These are phyloP conservation scores for Acrocephalus arundinaceus DNA, from an alignment of 2,113 vertebrate species.

Conservation along the genomic window DNA sequence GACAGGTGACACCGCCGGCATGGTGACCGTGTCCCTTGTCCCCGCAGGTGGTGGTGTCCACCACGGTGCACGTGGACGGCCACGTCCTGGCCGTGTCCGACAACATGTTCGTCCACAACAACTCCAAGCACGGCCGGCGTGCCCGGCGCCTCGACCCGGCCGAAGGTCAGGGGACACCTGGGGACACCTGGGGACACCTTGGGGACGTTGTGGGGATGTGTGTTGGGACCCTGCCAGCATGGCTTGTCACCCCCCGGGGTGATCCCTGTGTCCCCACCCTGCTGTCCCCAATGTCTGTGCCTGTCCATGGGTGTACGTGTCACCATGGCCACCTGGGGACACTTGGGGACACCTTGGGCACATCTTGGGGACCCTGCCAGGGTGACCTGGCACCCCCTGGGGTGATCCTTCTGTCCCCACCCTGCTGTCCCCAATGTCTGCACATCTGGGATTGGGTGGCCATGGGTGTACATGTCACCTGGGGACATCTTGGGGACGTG, in stretches of 20 bases:
- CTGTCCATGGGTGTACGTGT: no score
- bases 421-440: no score
- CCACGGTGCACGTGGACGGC: constrained; percentile 92
- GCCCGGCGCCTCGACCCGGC: constrained; percentile 91
- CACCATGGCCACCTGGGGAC: no score
- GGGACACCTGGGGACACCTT: no score
- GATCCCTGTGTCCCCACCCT: background rate
- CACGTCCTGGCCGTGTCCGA: constrained; percentile 92
- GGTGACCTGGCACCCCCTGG: no score
- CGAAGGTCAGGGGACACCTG: constrained; percentile 79
- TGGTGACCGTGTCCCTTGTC: background rate
- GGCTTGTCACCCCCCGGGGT: background rate
- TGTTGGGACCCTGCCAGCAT: accelerated
- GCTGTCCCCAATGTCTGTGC: background rate
- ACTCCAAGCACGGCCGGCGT: constrained; percentile 94
- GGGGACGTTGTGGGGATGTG: no score
- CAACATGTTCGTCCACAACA: constrained; percentile 98
- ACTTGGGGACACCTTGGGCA: no score
- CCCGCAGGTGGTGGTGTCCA: constrained; percentile 89
- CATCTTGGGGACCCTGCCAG: no score
- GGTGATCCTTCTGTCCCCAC: no score
- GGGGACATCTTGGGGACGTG: no score
- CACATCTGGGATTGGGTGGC: background rate
- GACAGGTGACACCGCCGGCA: background rate
- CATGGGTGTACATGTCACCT: no score